phyloP scores from a whole-genome alignment of 1,140 invertebrate species.

The Leptinotarsa undecemlineata region DNA sequence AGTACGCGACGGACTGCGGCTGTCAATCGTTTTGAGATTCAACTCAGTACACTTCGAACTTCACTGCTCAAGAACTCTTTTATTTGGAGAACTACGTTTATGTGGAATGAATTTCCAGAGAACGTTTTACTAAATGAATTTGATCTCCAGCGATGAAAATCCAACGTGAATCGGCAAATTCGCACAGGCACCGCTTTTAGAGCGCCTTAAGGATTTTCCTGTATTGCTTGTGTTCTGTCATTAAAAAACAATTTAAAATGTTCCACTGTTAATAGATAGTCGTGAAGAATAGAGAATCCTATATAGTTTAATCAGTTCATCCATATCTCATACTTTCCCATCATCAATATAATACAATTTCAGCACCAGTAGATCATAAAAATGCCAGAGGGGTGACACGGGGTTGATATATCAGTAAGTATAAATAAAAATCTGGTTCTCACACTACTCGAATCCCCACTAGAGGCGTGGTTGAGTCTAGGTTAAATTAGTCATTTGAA shows the following conservation, averaged over 20 bases:
- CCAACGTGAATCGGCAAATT: no score
- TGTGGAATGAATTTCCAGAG: no score
- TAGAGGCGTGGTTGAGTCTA: neutral
- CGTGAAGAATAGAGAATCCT: neutral
- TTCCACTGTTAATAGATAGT: no score
- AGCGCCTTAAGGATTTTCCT: neutral
- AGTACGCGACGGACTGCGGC: no score
- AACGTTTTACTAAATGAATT: no score
- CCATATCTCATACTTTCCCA: neutral
- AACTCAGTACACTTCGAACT: no score
- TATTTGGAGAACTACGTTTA: no score
- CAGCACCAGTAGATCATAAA: conserved; percentile 8
- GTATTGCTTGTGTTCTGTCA: neutral
- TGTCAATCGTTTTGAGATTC: no score
- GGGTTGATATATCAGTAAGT: neutral
- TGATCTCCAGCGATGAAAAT: no score
- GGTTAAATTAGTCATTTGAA: conserved; percentile 3
- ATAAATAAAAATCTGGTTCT: neutral
- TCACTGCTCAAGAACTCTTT: no score
- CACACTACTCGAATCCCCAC: neutral
- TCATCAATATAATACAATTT: neutral
- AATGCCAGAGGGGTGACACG: conserved; percentile 1
- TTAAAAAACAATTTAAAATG: neutral
- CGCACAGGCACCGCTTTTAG: neutral
- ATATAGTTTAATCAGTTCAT: neutral